Base-by-base conservation (phyloP, 2,888 invertebrate species). In the Sylvicola cinctus region DNA sequence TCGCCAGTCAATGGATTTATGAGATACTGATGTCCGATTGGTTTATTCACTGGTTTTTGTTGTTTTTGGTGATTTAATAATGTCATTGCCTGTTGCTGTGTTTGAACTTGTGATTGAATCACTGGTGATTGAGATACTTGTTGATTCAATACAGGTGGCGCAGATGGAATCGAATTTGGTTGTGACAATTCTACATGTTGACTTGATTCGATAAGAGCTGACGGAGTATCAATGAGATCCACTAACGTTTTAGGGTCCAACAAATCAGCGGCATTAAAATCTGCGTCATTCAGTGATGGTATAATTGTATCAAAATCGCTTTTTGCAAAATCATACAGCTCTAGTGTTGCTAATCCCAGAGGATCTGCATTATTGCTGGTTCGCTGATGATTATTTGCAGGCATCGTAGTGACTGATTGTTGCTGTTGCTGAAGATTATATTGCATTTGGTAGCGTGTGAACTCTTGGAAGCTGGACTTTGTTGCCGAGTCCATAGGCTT, bases 1-100 rank as follows among this genome's bases (percentile, higher is more conserved):
- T 83, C 76, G 28, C 85, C 81, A 41, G 88, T 87, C 40, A 87
- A 64, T 1, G 88, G 87, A 62, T 88, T 90, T 45, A 88, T 84
- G 30, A 88, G 70, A 63, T 80, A 81, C 60, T 80, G 80, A 47
- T 73, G 68, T 53, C 68, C 70, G 49, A 74, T 74, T 38, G 72
- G 72, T 38, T 66, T 64, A 31, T 68, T 68, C 34, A 68, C 13
- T 14, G 20, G 39, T 40, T 26, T 34, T 15, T 29, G 31, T 14
- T 29, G 17, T 15, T 17, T 29, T 13, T 4, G 15, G 26, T 8
- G n/a, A n/a, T 5, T n/a, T 30, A 3, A 14, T 3, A n/a, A 34
- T 28, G 27, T 27, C n/a, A 14, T 27, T 34, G 14, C 11, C 17
- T 16, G 27, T 23, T 34, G 16, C 16, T 15, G 23, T 25, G 11